phyloP scores from a whole-genome alignment of 2,113 vertebrate genomes.

The Vulpes ferrilata region DNA sequence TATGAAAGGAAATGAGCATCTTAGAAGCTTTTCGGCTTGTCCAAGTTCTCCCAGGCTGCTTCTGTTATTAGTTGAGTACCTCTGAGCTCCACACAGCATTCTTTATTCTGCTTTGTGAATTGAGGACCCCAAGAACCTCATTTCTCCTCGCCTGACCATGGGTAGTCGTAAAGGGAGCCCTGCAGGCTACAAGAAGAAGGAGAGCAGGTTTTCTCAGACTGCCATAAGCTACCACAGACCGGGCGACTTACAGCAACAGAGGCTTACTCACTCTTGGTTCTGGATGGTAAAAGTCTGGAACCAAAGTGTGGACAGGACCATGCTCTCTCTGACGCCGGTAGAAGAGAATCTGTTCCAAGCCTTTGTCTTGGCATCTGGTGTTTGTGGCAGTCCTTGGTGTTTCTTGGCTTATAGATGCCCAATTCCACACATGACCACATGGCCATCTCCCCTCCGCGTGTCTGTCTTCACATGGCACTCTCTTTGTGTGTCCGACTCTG shows the following conservation, averaged over 20 bases:
- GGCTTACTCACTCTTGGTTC: not conserved
- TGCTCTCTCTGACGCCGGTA: no score
- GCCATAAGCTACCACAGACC: not conserved
- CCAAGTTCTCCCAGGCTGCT: not conserved
- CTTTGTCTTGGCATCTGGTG: not conserved
- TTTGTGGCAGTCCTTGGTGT: not conserved
- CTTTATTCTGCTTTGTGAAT: not conserved
- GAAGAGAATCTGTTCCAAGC: not conserved
- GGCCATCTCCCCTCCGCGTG: not conserved
- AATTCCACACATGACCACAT: not conserved
- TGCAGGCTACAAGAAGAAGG: not conserved
- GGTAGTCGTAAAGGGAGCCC: not conserved
- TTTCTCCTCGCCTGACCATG: not conserved
- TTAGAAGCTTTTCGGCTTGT: not conserved
- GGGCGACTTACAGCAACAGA: not conserved
- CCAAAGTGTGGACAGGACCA: not conserved
- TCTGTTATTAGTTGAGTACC: not conserved
- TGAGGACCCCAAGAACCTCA: not conserved
- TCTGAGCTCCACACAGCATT: not conserved
- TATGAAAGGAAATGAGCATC: not conserved
- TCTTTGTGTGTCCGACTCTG: not conserved
- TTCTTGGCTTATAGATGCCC: not conserved
- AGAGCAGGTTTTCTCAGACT: not conserved
- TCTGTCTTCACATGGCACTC: not conserved
- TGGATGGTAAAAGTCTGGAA: not conserved